These are phyloP conservation scores for Arnoldichthys spilopterus DNA, from an alignment of 2,797 vertebrate species.

Conservation along the genomic window DNA sequence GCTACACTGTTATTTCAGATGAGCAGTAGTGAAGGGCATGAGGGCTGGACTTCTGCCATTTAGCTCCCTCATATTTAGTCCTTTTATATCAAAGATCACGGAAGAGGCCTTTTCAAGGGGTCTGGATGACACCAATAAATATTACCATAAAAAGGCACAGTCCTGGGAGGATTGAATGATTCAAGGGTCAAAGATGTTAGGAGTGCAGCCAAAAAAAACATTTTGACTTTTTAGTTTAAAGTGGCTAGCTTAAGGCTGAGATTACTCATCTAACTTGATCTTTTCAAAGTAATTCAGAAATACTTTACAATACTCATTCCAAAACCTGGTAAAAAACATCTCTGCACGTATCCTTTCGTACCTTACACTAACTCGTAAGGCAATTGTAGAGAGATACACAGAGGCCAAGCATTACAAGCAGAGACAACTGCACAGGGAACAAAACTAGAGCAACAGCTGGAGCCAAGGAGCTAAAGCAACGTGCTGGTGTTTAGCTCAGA, in stretches of 20 bases:
- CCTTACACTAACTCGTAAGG: not conserved
- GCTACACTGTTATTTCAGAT: conserved; percentile 1
- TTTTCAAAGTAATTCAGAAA: not conserved
- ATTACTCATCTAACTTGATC: not conserved
- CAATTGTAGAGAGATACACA: not conserved
- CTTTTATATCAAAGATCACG: not conserved
- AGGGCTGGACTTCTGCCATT: conserved; percentile 34
- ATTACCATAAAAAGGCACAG: not conserved
- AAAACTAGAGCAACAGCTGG: conserved; percentile 17
- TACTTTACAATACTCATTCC: not conserved
- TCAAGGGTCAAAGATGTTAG: not conserved
- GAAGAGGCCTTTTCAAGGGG: not conserved
- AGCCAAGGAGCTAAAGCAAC: conserved; percentile 31
- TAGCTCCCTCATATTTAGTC: conserved; percentile 8
- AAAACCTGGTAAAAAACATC: not conserved
- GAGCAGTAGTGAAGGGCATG: not conserved
- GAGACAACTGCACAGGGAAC: not conserved
- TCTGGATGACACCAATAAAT: not conserved
- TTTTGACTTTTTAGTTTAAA: conserved; percentile 2
- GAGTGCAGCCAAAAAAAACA: not conserved
- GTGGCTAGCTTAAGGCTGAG: not conserved
- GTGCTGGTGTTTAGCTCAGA: conserved; percentile 68
- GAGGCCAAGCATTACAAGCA: not conserved
- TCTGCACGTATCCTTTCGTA: not conserved
- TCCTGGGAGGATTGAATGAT: not conserved